phyloP scores from a whole-genome alignment of 2,888 invertebrate genomes.

The Thecocarcelia acutangulata region DNA sequence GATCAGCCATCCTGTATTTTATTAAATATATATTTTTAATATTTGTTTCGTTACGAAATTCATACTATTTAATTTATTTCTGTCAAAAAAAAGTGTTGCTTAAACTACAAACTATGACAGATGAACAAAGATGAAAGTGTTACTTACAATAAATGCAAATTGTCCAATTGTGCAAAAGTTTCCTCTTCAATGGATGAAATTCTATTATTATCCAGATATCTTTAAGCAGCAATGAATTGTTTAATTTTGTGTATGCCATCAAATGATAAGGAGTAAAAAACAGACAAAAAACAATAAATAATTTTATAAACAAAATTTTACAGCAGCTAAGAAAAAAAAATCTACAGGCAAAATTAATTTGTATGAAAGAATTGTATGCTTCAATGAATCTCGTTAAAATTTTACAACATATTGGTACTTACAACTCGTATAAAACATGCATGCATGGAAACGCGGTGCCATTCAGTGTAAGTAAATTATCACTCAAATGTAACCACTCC shows the following conservation, averaged over 20 bases:
- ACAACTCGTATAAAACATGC: slow-evolving; percentile 82
- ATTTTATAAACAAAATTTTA: slow-evolving; percentile 10
- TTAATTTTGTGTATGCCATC: not conserved
- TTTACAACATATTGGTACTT: slow-evolving; percentile 74
- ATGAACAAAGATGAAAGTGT: too few relatives aligned
- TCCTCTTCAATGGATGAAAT: slow-evolving; percentile 81
- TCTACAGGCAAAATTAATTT: slow-evolving; percentile 15
- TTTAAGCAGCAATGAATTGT: slow-evolving; percentile 70
- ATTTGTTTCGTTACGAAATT: too few relatives aligned
- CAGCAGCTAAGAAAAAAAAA: not conserved
- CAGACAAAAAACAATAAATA: slow-evolving; percentile 25
- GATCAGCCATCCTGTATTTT: too few relatives aligned
- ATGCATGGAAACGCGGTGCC: slow-evolving; percentile 82
- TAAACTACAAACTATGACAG: too few relatives aligned
- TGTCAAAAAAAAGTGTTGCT: too few relatives aligned
- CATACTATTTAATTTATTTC: too few relatives aligned
- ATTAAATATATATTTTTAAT: too few relatives aligned
- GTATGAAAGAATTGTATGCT: slow-evolving; percentile 57
- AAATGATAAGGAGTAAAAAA: slow-evolving; percentile 25
- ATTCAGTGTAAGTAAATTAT: slow-evolving; percentile 82
- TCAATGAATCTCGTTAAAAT: too few relatives aligned
- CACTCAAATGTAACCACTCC: slow-evolving; percentile 82
- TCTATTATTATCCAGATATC: slow-evolving; percentile 81
- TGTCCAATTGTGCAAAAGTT: slow-evolving; percentile 81
- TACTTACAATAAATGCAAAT: slow-evolving; percentile 82